Conservation (phyloP, 1,140 invertebrate species). For the Panagrolaimus sp. region DNA sequence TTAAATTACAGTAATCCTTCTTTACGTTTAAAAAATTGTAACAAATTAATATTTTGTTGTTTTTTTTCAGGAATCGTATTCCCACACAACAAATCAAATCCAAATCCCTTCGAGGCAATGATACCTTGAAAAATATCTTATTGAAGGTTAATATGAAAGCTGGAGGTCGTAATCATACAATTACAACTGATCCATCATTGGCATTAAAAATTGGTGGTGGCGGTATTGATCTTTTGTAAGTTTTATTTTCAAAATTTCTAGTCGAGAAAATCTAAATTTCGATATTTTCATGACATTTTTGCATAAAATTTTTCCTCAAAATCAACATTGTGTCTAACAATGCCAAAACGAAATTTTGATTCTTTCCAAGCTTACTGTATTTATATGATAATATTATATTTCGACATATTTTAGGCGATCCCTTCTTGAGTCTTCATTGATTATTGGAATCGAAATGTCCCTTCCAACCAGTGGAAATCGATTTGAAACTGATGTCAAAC, state of each 20-base stretch:
- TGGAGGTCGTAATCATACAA: neutral
- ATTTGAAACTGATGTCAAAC: neutral
- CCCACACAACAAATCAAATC: neutral
- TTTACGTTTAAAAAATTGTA: too few species aligned
- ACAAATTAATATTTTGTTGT: too few species aligned
- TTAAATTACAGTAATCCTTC: too few species aligned
- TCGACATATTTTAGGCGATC: too few species aligned
- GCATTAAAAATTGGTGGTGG: neutral
- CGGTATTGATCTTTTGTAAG: neutral
- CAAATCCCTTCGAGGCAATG: neutral
- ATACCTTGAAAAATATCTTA: neutral
- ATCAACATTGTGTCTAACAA: too few species aligned
- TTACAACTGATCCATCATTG: neutral
- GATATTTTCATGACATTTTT: too few species aligned
- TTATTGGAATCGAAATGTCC: conserved; percentile 12
- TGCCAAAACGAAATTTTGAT: too few species aligned
- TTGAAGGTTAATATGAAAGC: neutral
- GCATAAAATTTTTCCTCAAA: too few species aligned
- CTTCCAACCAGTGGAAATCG: neutral
- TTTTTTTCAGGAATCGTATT: too few species aligned
- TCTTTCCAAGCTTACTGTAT: too few species aligned
- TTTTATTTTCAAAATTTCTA: neutral
- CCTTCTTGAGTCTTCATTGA: neutral
- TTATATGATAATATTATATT: too few species aligned
- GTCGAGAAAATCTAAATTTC: too few species aligned